phyloP scores from a whole-genome alignment of 2,113 vertebrate species.

The Xiphophorus hellerii region DNA sequence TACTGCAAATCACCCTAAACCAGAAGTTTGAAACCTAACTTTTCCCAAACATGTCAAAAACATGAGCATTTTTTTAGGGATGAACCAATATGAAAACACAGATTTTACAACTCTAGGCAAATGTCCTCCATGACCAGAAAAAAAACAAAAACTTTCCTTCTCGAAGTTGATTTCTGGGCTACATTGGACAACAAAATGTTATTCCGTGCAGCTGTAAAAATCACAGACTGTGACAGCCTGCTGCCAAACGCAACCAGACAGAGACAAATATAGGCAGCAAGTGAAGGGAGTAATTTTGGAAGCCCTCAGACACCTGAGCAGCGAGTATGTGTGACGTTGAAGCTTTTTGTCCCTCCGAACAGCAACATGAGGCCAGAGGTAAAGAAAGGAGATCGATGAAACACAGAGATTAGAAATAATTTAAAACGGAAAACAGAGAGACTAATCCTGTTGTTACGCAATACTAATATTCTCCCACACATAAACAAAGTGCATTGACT shows the following conservation, averaged over 20 bases:
- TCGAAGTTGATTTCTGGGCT: not conserved
- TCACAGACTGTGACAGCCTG: not conserved
- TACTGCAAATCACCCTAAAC: not conserved
- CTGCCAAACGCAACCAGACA: not conserved
- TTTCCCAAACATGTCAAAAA: too few species aligned
- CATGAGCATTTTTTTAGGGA: too few species aligned
- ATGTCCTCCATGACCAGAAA: not conserved
- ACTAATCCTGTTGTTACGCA: constrained; percentile 5
- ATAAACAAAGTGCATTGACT: not conserved
- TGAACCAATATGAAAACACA: too few species aligned
- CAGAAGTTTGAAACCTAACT: not conserved
- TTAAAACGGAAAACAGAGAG: not conserved
- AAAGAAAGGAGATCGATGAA: not conserved
- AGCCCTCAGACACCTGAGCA: not conserved
- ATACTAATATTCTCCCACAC: not conserved
- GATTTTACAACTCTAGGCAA: too few species aligned
- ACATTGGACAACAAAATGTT: not conserved
- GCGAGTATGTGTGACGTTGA: constrained; percentile 1
- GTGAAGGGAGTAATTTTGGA: not conserved
- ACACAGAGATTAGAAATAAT: not conserved
- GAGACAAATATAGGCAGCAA: not conserved
- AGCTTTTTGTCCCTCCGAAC: not conserved
- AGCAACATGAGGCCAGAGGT: not conserved
- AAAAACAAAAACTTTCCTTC: not conserved
- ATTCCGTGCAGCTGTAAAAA: not conserved